Base-by-base conservation (phyloP, 2,888 invertebrate species). In the Tenodera sinensis region DNA sequence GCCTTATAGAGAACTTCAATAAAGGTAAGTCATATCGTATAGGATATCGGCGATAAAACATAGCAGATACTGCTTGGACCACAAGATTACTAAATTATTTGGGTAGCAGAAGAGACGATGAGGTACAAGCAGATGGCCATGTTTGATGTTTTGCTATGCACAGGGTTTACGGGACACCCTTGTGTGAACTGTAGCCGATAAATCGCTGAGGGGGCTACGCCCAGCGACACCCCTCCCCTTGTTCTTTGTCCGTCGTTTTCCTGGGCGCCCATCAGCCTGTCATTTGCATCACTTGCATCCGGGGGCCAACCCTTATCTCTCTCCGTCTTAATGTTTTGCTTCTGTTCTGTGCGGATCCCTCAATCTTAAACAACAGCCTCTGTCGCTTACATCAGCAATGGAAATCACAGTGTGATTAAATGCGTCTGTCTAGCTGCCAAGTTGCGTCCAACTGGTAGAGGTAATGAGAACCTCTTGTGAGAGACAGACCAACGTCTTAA, bases 131-230 rank as follows among this genome's bases (percentile, higher is more conserved):
- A 42, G 42, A 9, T 42, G 34, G 34, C 34, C 34, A 34, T 34
- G 42, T 42, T 12, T 42, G 9, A 42, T 42, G 42, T 42, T 42
- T 42, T 42, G 42, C 42, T 42, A 42, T 42, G 54, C 25, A 15
- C 54, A 20, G 54, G 14, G 54, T 54, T 54, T 54, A 54, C 54
- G 54, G 54, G 14, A 71, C 54, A 71, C 54, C 54, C 54, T 71
- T 71, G 85, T 91, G 91, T 90, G 87, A 89, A 89, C 54, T 90
- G 88, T 89, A 90, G 28, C 83, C 89, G 89, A 88, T 89, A 89
- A 89, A 89, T 89, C 89, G 54, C 83, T 30, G 86, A 42, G 25
- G 89, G 88, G 89, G 88, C 42, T 85, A 87, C 89, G 88, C 89
- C 89, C 89, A 89, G 85, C 82, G 85, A 89, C 88, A 88, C 27